Evolutionary conservation across 2,113 vertebrate genomes (phyloP), one percentile per base, ranked within the genome.

Genomic region (Tetrao urogallus): DNA sequence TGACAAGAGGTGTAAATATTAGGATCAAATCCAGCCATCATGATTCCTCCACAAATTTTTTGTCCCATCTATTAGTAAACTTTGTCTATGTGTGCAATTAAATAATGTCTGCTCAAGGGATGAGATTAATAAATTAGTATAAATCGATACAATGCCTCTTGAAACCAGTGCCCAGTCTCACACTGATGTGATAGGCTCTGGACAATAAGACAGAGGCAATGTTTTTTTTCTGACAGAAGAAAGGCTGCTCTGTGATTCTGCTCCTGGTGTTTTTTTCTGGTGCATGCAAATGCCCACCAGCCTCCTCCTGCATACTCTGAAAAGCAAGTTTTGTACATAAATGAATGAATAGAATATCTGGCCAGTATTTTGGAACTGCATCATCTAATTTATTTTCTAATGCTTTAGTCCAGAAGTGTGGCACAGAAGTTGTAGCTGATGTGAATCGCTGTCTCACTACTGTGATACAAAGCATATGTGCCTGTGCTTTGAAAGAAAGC

Each of bases 31-130:
- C 50, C 25, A 80, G 54, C 32, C 36, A 40, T 61, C 45, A n/a
- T 80, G 36, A 85, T 80, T 74, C n/a, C 17, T 95, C 32, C n/a
- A 45, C 25, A 50, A 77, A 82, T 92, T 82, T 96, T 92, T 50
- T 92, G 48, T 73, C n/a, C 17, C 0, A 0, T 36, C 48, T 89
- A 16, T 40, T 66, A 34, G 42, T 56, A 89, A 91, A 90, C 32
- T 76, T 82, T 2, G 5, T 64, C 58, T 48, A 9, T 71, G 42
- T 71, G 45, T 3, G 3, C 30, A 63, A 38, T 64, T 80, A 92
- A 85, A 80, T 74, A 83, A 78, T n/a, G 32, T 14, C 42, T 88
- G 32, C 34, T 81, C 34, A 77, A 64, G 38, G 24, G 25, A 74
- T 45, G 8, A 17, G 17, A 74, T 86, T 80, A 88, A 73, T 74